A percentile compares a stretch with the other conserved stretches of the same genome.
Conservation (phyloP, 2,888 invertebrate species). For the Diloba caeruleocephala region DNA sequence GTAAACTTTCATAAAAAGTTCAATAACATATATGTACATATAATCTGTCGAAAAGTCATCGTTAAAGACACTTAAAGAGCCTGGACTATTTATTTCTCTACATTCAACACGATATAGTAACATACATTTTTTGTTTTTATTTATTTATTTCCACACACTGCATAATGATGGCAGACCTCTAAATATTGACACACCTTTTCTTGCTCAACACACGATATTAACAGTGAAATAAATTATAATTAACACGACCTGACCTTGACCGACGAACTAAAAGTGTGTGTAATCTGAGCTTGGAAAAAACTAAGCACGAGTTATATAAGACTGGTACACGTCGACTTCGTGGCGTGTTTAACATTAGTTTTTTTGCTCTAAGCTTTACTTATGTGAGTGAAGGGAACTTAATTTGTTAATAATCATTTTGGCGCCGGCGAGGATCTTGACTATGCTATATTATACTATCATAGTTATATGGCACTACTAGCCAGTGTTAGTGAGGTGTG, state of each 20-base stretch:
- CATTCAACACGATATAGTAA: too few relatives aligned
- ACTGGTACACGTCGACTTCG: slow-evolving; percentile 19
- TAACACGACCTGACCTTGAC: slow-evolving; percentile 46
- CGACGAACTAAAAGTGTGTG: slow-evolving; percentile 32
- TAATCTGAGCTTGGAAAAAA: slow-evolving; percentile 34
- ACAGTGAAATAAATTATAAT: slow-evolving; percentile 53
- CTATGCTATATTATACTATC: too few relatives aligned
- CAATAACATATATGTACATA: too few relatives aligned
- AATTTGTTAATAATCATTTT: too few relatives aligned
- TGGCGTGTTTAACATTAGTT: slow-evolving; percentile 32
- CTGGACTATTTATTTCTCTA: too few relatives aligned
- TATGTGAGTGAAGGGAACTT: slow-evolving; percentile 9
- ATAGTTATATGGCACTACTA: too few relatives aligned
- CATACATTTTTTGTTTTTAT: background rate
- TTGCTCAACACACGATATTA: slow-evolving; percentile 39
- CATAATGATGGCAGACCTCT: slow-evolving; percentile 34
- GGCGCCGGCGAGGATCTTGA: too few relatives aligned
- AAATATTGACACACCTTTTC: slow-evolving; percentile 40
- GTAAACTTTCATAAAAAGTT: too few relatives aligned
- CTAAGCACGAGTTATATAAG: slow-evolving; percentile 19
- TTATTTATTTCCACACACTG: slow-evolving; percentile 15
- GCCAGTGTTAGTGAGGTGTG: too few relatives aligned
- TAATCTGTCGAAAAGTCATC: too few relatives aligned
- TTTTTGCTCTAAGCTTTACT: slow-evolving; percentile 22
- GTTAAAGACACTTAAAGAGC: too few relatives aligned